Base-by-base conservation (phyloP, 2,888 invertebrate species). In the Lysandra coridon region DNA sequence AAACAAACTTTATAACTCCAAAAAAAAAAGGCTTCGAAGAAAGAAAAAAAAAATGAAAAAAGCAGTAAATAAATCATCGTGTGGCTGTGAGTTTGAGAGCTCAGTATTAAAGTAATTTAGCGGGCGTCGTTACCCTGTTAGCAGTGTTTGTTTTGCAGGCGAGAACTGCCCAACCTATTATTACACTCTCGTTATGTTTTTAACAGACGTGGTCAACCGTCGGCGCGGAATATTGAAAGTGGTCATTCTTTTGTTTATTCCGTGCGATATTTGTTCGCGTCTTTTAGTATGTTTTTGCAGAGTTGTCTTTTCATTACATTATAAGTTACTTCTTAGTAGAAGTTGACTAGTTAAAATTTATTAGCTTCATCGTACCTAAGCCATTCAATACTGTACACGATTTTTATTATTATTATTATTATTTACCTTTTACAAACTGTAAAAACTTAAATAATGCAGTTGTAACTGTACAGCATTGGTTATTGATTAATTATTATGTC, bases 91-190 rank as follows among this genome's bases (percentile, higher is more conserved):
- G 82, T 83, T 83, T 82, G 81, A 75, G 79, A 79, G 75, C 75
- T 79, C 79, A 64, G 62, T 91, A 91, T 92, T 90, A 90, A 91
- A 90, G 90, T 90, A 92, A 93, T 92, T 92, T 91, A 83, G 84
- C 83, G 82, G 73, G 79, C 80, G 75, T 81, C 83, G 86, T 84
- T 87, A 89, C 90, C 88, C 91, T 90, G 92, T 89, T 89, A 86
- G 87, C 86, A 85, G 86, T 94, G 94, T 94, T 94, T 94, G 94
- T 94, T 94, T 94, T 93, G 90, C 92, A 88, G 93, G 94, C 94
- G 94, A 93, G 94, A 94, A 94, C 90, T 87, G 87, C 91, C 84
- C 88, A 92, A 91, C 93, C 94, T 90, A 93, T 94, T 91, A 94
- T 94, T 94, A 94, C 87, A 85, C 86, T 89, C 90, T 90, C 88